Evolutionary conservation across 2,797 vertebrate species (phyloP), one percentile per base, ranked within the genome.

Genomic region (Coendou prehensilis): DNA sequence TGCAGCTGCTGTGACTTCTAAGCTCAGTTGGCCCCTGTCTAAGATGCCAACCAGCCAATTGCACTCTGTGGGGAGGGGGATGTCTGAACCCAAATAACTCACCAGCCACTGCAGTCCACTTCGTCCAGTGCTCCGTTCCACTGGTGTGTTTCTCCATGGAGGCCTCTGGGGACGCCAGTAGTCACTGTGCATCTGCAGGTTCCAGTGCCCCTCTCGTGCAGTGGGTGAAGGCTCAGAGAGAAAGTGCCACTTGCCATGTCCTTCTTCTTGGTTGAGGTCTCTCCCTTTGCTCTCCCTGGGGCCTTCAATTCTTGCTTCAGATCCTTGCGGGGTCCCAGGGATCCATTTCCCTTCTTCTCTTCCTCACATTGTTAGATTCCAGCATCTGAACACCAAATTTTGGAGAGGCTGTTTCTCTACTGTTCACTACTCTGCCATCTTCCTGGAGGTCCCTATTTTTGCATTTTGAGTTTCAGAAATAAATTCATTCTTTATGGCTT

Each of bases 391-490:
- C 71, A 75, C 41, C 22, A 13, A 10, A 6, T 67, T 13, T 67
- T 33, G 13, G 63, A 15, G 63, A 75, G 11, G 23, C 26, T 47
- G 23, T 75, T 75, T 75, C 41, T 73, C 22, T 73, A 22, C 41
- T 14, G 71, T 73, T 73, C 23, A 47, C 26, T 26, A 28, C 41
- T 47, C 71, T 13, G 6, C 41, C 23, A 7, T 75, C 41, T 75
- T 75, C 71, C 71, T 75, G 41, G 10, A 75, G 45, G 28, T 94
- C 52, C 33, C 28, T 71, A 26, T 59, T 78, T 94, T 13, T 89
- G 47, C 1, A 37, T 92, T 84, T 80, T 17, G 5, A 73, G 45
- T 85, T 89, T 97, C 64, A 91, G 71, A 87, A 93, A 82, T 82
- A 30, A 90, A 11, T 89, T 86, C 26, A 57, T 87, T 93, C 20